Base-by-base conservation (phyloP, 2,797 vertebrate genomes). In the Hozukius guyotensis region DNA sequence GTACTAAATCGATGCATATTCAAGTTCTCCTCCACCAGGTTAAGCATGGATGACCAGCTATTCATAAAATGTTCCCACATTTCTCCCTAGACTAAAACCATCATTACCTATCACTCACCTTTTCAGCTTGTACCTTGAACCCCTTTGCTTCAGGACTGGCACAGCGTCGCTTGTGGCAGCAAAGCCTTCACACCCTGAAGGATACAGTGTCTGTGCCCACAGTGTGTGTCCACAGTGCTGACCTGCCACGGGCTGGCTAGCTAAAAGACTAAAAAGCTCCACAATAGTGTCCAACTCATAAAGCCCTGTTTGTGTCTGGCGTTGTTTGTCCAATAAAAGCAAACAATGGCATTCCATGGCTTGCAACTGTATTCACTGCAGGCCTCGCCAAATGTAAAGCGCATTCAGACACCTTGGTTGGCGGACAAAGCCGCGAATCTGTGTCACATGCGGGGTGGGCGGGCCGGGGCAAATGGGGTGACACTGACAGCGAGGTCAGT, bases 271-370 rank as follows among this genome's bases (percentile, higher is more conserved):
- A 83, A 86, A 36, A 77, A 81, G 52, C 83, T 68, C 68, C 76
- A 86, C 77, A 83, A 75, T 75, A 22, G 75, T 72, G 76, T 75
- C 64, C 75, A 22, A 62, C 82, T 78, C 78, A 94, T 86, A 94
- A 93, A 94, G 90, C 86, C 84, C 80, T 91, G 88, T 93, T 94
- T 95, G 90, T 93, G 84, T 82, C 85, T 72, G 74, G 87, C 88
- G 88, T 84, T 88, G 92, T 94, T 94, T 92, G 94, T 89, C 94
- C 91, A 92, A 89, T 91, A 91, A 94, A 94, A 88, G 83, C 89
- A 89, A 94, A 96, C 94, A 96, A 95, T 91, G 83, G 86, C 93
- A 96, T 95, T 96, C 95, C 94, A 77, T 83, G 90, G 93, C 94
- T 95, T 95, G 94, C 94, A 95, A 94, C 94, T 94, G 92, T 94